Evolutionary conservation across 2,888 invertebrate species (phyloP).

Genomic region (Cryptus viduatorius): DNA sequence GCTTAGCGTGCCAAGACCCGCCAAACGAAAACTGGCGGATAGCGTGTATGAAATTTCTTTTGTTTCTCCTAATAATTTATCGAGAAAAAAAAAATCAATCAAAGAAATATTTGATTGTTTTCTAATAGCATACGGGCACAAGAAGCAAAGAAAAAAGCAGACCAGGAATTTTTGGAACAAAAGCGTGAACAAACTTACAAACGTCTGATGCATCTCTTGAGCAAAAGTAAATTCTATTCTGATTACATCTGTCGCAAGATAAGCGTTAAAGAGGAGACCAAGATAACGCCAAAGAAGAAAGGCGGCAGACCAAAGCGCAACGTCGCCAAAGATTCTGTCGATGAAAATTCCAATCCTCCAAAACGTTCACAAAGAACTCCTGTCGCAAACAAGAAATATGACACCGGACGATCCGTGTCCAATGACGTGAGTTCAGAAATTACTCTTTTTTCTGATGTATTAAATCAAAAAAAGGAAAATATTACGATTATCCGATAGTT

Average conservation of each 20-base stretch:
- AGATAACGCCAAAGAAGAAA: constrained; percentile 16
- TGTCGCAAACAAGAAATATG: constrained; percentile 40
- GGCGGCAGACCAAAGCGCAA: background rate
- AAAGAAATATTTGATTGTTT: too few relatives aligned
- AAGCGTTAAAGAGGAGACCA: constrained; percentile 17
- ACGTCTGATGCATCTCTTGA: constrained; percentile 79
- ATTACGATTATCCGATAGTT: too few relatives aligned
- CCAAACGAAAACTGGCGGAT: background rate
- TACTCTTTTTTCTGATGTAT: background rate
- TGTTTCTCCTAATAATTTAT: background rate
- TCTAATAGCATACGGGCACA: background rate
- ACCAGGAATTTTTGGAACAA: constrained; percentile 73
- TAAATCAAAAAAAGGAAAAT: background rate
- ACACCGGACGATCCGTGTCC: constrained; percentile 65
- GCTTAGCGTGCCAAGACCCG: background rate
- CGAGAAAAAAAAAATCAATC: background rate
- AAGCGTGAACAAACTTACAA: constrained; percentile 78
- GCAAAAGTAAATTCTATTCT: constrained; percentile 78
- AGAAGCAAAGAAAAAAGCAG: constrained; percentile 20
- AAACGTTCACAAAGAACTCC: constrained; percentile 51
- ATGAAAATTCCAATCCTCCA: constrained; percentile 45
- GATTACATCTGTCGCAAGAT: constrained; percentile 75
- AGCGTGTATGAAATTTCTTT: background rate
- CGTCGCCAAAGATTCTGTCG: background rate
- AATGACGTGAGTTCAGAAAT: constrained; percentile 67